Conservation (phyloP, 2,888 invertebrate genomes). For the Melolontha melolontha region DNA sequence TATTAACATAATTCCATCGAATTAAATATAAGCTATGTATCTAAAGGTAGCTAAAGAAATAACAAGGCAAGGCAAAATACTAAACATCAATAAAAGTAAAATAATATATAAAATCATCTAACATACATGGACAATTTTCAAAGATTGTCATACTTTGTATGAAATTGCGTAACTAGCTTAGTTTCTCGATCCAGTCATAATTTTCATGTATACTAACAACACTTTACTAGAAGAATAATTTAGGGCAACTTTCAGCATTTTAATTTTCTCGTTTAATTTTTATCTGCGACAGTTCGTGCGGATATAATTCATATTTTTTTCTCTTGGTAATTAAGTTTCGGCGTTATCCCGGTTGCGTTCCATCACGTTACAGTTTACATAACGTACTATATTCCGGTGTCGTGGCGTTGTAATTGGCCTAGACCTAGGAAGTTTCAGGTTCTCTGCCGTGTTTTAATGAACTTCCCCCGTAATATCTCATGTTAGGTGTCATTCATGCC, state of each 20-base stretch:
- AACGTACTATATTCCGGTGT: slow-evolving; percentile 3
- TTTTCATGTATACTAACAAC: too few relatives aligned
- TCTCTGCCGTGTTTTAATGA: slow-evolving; percentile 6
- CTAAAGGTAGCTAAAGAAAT: too few relatives aligned
- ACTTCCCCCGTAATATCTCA: slow-evolving; percentile 24
- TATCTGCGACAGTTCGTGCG: not conserved
- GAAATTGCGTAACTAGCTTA: too few relatives aligned
- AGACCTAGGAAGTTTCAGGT: not conserved
- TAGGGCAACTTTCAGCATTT: too few relatives aligned
- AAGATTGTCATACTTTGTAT: too few relatives aligned
- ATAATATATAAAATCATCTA: too few relatives aligned
- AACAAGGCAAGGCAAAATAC: too few relatives aligned
- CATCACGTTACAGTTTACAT: slow-evolving; percentile 11
- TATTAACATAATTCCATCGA: too few relatives aligned
- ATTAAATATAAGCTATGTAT: too few relatives aligned
- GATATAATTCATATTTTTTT: slow-evolving; percentile 13
- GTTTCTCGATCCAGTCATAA: too few relatives aligned
- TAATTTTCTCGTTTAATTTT: slow-evolving; percentile 1
- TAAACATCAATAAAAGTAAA: too few relatives aligned
- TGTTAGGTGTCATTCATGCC: not conserved
- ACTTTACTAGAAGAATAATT: not conserved
- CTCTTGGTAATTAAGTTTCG: slow-evolving; percentile 14
- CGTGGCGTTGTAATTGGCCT: not conserved
- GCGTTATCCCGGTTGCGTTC: not conserved
- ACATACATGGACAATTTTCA: too few relatives aligned